These are phyloP conservation scores for Characodon lateralis DNA, from an alignment of 2,797 vertebrate species.

Conservation along the genomic window DNA sequence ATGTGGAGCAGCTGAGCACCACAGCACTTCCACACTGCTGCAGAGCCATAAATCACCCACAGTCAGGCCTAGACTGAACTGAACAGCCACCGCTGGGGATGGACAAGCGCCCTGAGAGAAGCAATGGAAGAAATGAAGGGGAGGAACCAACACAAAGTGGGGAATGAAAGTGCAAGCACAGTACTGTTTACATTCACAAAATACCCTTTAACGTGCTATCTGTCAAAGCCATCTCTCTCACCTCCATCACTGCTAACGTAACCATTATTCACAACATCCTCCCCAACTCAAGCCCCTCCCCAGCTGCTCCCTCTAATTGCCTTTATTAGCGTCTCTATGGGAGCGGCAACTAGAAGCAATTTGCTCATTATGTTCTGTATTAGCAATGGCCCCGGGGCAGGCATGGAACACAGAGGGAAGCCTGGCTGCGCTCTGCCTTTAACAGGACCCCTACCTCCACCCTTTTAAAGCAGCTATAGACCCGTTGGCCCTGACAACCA, in stretches of 20 bases:
- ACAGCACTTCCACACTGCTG: conserved; percentile 76
- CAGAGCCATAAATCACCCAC: conserved; percentile 85
- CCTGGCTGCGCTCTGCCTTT: conserved; percentile 63
- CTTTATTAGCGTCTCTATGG: conserved; percentile 83
- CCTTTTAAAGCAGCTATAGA: conserved; percentile 40
- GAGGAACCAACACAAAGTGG: conserved; percentile 24
- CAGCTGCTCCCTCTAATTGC: conserved; percentile 79
- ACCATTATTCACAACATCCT: conserved; percentile 69
- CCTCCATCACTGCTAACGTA: conserved; percentile 42
- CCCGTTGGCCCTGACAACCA: conserved; percentile 26
- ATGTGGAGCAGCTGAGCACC: conserved; percentile 81
- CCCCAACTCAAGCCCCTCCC: conserved; percentile 70
- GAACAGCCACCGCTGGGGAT: conserved; percentile 67
- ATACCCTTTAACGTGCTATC: conserved; percentile 42
- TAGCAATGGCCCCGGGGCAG: conserved; percentile 76
- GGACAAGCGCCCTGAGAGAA: conserved; percentile 57
- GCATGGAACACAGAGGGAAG: conserved; percentile 77
- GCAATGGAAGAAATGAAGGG: conserved; percentile 33
- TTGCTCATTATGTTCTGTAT: conserved; percentile 80
- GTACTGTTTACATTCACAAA: conserved; percentile 53
- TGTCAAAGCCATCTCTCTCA: conserved; percentile 36
- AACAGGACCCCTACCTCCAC: conserved; percentile 66
- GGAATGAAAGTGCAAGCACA: conserved; percentile 5
- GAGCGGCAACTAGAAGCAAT: conserved; percentile 81
- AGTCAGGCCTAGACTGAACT: conserved; percentile 59